Evolutionary conservation across 2,113 vertebrate species (phyloP).

Genomic region (Dasypus novemcinctus): DNA sequence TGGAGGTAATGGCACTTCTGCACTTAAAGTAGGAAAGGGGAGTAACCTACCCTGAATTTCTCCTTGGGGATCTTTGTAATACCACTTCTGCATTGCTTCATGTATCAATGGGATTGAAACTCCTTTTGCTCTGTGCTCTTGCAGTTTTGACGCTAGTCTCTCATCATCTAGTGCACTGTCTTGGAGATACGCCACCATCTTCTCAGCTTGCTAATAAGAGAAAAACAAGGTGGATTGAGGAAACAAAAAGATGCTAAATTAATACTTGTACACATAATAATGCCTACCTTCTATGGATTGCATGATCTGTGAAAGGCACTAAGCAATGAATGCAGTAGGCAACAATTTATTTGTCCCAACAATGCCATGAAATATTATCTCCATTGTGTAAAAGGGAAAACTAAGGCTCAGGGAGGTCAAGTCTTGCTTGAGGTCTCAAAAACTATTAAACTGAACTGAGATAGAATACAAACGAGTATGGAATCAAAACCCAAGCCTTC

Average conservation of each 20-base stretch:
- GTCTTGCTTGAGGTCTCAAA: background rate
- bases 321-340: background rate
- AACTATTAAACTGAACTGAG: slow-evolving; percentile 51
- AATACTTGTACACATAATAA: slow-evolving; percentile 11
- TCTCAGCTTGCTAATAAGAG: slow-evolving; percentile 93
- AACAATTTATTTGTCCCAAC: background rate
- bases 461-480: background rate
- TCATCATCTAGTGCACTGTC: slow-evolving; percentile 95
- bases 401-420: background rate
- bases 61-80: slow-evolving; percentile 99
- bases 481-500: slow-evolving; percentile 28
- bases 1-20: background rate
- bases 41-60: slow-evolving; percentile 94
- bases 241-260: slow-evolving; percentile 40
- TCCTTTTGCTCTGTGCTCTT: slow-evolving; percentile 91
- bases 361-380: background rate
- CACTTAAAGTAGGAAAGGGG: slow-evolving; percentile 59
- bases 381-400: background rate
- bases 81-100: slow-evolving; percentile 98
- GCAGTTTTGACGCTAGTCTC: slow-evolving; percentile 89
- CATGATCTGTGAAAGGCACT: background rate
- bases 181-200: slow-evolving; percentile 98
- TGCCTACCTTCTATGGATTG: background rate
- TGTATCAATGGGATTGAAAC: slow-evolving; percentile 89
- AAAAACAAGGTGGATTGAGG: background rate